These are phyloP conservation scores for Heterohyrax brucei DNA, from an alignment of 2,797 vertebrate species.

Conservation along the genomic window DNA sequence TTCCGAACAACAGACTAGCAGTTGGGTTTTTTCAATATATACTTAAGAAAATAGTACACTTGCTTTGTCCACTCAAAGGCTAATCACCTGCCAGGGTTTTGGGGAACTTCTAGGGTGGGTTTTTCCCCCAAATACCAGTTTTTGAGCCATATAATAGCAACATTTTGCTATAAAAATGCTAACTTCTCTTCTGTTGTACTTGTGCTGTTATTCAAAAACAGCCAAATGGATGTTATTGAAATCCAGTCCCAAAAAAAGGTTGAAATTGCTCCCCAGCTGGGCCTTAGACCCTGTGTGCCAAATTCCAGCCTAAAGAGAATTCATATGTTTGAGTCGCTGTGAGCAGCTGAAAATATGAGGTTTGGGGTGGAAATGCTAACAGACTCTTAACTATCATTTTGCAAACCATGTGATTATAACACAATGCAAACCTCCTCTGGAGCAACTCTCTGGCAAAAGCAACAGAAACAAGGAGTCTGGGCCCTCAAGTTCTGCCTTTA, in stretches of 20 bases:
- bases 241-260: conserved; percentile 82
- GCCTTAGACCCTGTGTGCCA: conserved; percentile 81
- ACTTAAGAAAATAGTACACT: conserved; percentile 81
- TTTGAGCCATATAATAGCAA: conserved; percentile 82
- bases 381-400: conserved; percentile 87
- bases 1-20: conserved; percentile 83
- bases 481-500: conserved; percentile 75
- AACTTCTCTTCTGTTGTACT: conserved; percentile 87
- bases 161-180: conserved; percentile 84
- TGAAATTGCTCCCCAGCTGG: conserved; percentile 83
- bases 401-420: conserved; percentile 86
- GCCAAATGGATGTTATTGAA: conserved; percentile 88
- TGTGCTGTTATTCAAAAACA: conserved; percentile 87
- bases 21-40: conserved; percentile 72
- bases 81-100: conserved; percentile 81
- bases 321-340: conserved; percentile 66
- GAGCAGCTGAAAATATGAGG: conserved; percentile 72
- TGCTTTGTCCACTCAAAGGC: conserved; percentile 84
- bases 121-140: conserved; percentile 69
- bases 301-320: conserved; percentile 84
- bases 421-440: conserved; percentile 85
- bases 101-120: conserved; percentile 75
- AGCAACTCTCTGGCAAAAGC: conserved; percentile 85
- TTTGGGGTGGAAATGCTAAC: conserved; percentile 78
- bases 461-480: conserved; percentile 83